Percentiles rank a stretch among this genome's conserved stretches.
Evolutionary conservation across 2,888 invertebrate genomes (phyloP).

Genomic region (Tetanocera ferruginea): DNA sequence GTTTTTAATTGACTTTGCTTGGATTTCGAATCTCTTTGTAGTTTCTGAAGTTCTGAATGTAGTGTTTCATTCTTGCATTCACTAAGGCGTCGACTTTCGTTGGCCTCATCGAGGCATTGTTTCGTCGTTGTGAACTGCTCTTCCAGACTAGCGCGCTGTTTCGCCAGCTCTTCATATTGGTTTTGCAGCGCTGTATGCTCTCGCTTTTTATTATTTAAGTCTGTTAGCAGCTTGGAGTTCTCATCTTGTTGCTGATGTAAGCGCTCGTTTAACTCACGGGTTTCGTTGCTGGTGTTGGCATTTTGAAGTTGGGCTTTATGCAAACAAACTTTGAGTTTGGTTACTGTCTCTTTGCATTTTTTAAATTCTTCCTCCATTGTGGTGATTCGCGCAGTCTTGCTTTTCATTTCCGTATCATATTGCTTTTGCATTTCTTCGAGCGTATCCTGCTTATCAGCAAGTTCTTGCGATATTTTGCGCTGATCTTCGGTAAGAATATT

Average conservation of each 20-base stretch:
- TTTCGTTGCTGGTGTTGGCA: conserved; percentile 14
- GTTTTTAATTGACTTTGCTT: conserved; percentile 43
- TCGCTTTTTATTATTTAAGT: conserved; percentile 33
- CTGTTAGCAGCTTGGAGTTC: conserved; percentile 39
- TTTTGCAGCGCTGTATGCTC: conserved; percentile 36
- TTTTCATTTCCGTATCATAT: too few relatives aligned
- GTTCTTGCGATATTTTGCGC: conserved; percentile 35
- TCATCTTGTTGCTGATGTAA: conserved; percentile 25
- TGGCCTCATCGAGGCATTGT: conserved; percentile 43
- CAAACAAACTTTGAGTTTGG: conserved; percentile 38
- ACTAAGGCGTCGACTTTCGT: conserved; percentile 36
- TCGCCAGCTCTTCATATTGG: conserved; percentile 35
- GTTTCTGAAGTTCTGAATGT: conserved; percentile 42
- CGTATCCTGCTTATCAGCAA: too few relatives aligned
- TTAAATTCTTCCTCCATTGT: conserved; percentile 33
- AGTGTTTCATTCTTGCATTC: conserved; percentile 46
- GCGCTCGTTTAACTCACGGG: conserved; percentile 37
- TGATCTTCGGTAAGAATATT: conserved; percentile 34
- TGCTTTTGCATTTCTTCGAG: conserved; percentile 28
- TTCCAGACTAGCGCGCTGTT: conserved; percentile 16
- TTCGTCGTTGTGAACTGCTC: conserved; percentile 41
- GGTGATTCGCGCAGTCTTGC: conserved; percentile 11
- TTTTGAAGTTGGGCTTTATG: conserved; percentile 1
- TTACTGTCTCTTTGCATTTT: conserved; percentile 32
- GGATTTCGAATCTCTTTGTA: conserved; percentile 43